Evolutionary conservation across 2,113 vertebrate species (phyloP), one percentile per base, ranked within the genome.

Genomic region (Cottus gobio): DNA sequence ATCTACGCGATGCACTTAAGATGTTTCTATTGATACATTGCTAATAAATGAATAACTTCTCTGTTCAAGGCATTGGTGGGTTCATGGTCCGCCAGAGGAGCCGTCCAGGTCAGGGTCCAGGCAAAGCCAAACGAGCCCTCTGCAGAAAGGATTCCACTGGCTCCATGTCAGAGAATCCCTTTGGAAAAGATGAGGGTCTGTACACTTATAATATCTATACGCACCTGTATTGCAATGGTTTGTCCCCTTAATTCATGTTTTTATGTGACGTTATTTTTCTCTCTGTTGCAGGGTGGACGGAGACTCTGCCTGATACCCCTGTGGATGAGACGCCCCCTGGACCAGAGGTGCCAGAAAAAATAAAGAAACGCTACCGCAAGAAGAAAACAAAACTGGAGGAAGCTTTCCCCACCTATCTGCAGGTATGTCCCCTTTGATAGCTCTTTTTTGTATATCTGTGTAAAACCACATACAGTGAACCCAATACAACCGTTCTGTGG

Each of bases 61-160:
- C 74, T 73, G 20, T 48, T 58, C 10, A 89, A 97, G 98, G 98
- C 67, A 99, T 99, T 65, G 98, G 98, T 81, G 98, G 98, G 61
- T 99, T 99, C 92, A 99, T 99, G 98, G 98, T 99, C 36, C 97
- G 98, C 64, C 98, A 99, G 90, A 96, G 98, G 86, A 99, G 97
- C 90, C 96, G 97, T 82, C 96, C 96, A 0, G 98, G 96, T 20
- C 97, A 97, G 90, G 97, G 96, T 61, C 97, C 97, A 84, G 96
- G 96, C 44, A 99, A 98, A 92, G 93, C 95, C 56, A 99, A 97
- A 87, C 95, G 96, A 74, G 91, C 93, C 62, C 94, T 98, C 71
- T 95, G 95, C 80, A 96, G 97, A 82, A 99, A 99, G 84, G 97
- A 98, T 88, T 98, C 97, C 28, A 96, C 97, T 58, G 97, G 97